Conservation (phyloP, 35 echinoderm and acorn worm genomes). For the Stichopus chloronotus region DNA sequence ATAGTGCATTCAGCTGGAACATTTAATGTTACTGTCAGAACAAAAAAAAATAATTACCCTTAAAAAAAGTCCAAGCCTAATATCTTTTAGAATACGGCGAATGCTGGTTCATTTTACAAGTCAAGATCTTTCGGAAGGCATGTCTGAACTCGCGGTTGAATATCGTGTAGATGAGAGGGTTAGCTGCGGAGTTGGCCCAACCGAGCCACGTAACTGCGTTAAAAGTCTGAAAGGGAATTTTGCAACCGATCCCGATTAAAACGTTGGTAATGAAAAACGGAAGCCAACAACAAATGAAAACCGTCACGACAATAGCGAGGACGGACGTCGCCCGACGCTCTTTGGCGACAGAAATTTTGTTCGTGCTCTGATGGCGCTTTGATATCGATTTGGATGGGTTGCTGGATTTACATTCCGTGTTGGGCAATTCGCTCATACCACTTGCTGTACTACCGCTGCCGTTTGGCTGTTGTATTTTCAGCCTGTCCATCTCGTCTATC, state of each 20-base stretch:
- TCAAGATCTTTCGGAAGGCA: slow-evolving; percentile 74
- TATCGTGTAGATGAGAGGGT: slow-evolving; percentile 96
- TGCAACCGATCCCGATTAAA: slow-evolving; percentile 76
- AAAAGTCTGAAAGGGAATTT: slow-evolving; percentile 69
- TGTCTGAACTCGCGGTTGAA: slow-evolving; percentile 95
- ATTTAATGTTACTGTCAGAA: no score
- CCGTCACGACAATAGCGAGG: slow-evolving; percentile 85
- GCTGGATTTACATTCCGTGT: slow-evolving; percentile 10
- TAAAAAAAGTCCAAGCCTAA: not conserved
- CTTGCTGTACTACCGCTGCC: slow-evolving; percentile 33
- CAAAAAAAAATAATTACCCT: no score
- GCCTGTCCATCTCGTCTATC: slow-evolving; percentile 52
- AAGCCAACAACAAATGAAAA: slow-evolving; percentile 95
- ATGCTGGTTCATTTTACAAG: slow-evolving; percentile 51
- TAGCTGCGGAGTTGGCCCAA: slow-evolving; percentile 88
- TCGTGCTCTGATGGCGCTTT: slow-evolving; percentile 49
- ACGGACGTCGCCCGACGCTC: slow-evolving; percentile 91
- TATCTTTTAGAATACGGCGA: slow-evolving; percentile 46
- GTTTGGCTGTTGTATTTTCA: slow-evolving; percentile 44
- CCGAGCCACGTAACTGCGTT: slow-evolving; percentile 91
- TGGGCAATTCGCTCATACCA: slow-evolving; percentile 39
- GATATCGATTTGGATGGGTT: slow-evolving; percentile 13
- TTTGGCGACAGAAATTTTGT: slow-evolving; percentile 89
- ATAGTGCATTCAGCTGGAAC: no score
- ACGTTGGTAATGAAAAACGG: slow-evolving; percentile 98